These are phyloP conservation scores for Xiphydria camelus DNA, from an alignment of 2,888 invertebrate species.

Conservation along the genomic window DNA sequence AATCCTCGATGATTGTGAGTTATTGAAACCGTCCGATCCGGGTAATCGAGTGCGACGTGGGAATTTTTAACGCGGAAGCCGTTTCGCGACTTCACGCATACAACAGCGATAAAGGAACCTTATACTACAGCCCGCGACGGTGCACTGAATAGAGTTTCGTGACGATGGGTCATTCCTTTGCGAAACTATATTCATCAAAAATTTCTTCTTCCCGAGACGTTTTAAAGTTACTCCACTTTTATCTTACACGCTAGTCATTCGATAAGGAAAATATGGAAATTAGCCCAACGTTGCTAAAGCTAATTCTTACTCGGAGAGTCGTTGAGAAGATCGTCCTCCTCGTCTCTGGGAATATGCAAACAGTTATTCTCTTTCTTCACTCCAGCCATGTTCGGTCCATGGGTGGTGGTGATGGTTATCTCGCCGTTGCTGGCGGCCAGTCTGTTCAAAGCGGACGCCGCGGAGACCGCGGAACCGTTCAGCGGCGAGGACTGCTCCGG, in stretches of 20 bases:
- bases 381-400: conserved; percentile 61
- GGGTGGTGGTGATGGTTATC: conserved; percentile 80
- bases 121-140: too few species aligned
- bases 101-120: too few species aligned
- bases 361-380: conserved; percentile 56
- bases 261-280: not conserved
- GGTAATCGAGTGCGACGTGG: not conserved
- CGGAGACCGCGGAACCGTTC: conserved; percentile 60
- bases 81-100: not conserved
- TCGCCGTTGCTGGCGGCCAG: conserved; percentile 79
- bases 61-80: not conserved
- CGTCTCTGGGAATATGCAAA: conserved; percentile 53
- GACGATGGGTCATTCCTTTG: not conserved
- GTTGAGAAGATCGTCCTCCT: conserved; percentile 69
- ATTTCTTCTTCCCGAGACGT: too few species aligned
- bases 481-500: conserved; percentile 57
- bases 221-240: too few species aligned
- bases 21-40: conserved; percentile 20
- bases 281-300: not conserved
- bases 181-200: too few species aligned
- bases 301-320: conserved; percentile 87
- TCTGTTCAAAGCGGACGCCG: conserved; percentile 68
- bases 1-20: conserved; percentile 37
- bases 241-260: too few species aligned
- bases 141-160: too few species aligned